Base-by-base conservation (phyloP, 2,888 invertebrate genomes). In the Mythimna lalbum region DNA sequence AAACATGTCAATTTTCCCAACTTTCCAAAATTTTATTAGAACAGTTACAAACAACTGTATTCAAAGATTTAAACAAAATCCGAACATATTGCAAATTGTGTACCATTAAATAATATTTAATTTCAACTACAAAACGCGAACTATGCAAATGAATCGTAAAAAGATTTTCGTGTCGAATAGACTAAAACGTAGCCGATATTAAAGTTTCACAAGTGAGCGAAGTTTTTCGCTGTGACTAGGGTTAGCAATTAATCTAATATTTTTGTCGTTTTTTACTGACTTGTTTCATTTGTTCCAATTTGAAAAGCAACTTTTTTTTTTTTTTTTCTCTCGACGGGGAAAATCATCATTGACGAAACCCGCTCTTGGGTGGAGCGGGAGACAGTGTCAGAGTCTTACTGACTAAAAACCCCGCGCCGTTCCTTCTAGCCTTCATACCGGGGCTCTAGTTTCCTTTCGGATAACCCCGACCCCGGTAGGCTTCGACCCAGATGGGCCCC, bases 171-270 rank as follows among this genome's bases (percentile, higher is more conserved):
- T 81, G 70, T 70, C 78, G 82, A 88, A 86, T 85, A 86, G 86
- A 86, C 85, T 86, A 80, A 81, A 87, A 86, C 59, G 74, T 84
- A 80, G 86, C 85, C 86, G 84, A 88, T 90, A 89, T 74, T 82
- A 84, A 81, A 90, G 88, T 91, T 90, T 87, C 83, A 87, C 89
- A 89, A 89, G 90, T 89, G 89, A 88, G 66, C 84, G 87, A 92
- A 92, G 89, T 92, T 92, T 88, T 90, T 87, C 84, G 88, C 87
- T 84, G 83, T 82, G 85, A 23, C 53, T 74, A 83, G 83, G 82
- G 82, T 23, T 82, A 55, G 19, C 75, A 57, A 61, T 53, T 12
- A 43, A 17, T 17, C 1, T 9, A n/a, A 49, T 49, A 5, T 43
- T 43, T 43, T 43, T 4, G 17, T 43, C 14, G 17, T 49, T 49